Conservation (phyloP, 2,113 vertebrate species). For the Butastur rufipennis region DNA sequence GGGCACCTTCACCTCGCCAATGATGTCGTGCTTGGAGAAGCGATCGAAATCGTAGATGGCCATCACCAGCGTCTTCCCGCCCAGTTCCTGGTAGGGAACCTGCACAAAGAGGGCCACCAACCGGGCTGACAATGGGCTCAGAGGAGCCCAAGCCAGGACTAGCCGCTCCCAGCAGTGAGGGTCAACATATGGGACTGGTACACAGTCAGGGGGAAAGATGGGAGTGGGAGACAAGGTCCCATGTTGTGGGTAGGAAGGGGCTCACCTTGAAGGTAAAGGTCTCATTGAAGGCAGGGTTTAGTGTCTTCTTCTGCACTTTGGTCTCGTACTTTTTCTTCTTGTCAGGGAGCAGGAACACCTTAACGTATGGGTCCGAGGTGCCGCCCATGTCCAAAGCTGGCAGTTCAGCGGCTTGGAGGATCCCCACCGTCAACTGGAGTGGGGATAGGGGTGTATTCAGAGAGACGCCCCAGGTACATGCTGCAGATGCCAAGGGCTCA, state of each 20-base stretch:
- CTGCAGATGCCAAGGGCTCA: not conserved
- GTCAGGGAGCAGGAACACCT: constrained; percentile 94
- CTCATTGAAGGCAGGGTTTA: constrained; percentile 96
- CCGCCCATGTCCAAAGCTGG: constrained; percentile 95
- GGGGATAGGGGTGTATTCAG: not conserved
- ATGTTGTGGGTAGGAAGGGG: not conserved
- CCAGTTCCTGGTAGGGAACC: constrained; percentile 96
- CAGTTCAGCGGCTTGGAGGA: constrained; percentile 94
- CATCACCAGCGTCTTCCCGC: constrained; percentile 94
- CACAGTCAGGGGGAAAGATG: not conserved
- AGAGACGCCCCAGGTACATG: rapidly evolving
- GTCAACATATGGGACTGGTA: rapidly evolving
- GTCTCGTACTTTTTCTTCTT: constrained; percentile 98
- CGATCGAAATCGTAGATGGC: constrained; percentile 97
- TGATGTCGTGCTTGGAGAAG: constrained; percentile 97
- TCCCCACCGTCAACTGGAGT: constrained; percentile 91
- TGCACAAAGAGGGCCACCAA: constrained; percentile 37
- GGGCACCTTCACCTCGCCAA: constrained; percentile 91
- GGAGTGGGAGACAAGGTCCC: not conserved
- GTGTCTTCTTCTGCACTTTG: constrained; percentile 96
- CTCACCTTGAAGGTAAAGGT: constrained; percentile 94
- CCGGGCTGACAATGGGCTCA: rapidly evolving
- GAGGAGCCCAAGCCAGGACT: not conserved
- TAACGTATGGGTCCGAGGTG: constrained; percentile 96
- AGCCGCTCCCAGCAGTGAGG: rapidly evolving